Evolutionary conservation across 2,888 invertebrate species (phyloP).

Genomic region (Hydrotaea diabolus): DNA sequence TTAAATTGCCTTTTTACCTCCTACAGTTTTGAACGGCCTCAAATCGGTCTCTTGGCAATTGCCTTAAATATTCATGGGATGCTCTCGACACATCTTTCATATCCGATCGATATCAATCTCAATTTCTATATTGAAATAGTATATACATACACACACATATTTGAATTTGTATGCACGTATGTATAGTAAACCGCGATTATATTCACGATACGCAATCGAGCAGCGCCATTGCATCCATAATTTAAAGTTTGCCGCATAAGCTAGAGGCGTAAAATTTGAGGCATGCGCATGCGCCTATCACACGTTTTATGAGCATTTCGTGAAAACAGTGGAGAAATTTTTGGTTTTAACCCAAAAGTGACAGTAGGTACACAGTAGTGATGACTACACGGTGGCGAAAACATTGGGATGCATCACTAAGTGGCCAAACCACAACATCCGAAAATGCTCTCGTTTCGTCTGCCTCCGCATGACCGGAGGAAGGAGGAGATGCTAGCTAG

Average conservation of each 20-base stretch:
- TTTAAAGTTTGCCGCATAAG: neutral
- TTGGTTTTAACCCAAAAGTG: constrained; percentile 1
- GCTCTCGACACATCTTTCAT: no score
- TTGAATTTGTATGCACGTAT: no score
- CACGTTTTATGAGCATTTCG: constrained; percentile 5
- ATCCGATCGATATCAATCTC: no score
- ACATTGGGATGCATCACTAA: constrained; percentile 3
- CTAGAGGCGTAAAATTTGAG: neutral
- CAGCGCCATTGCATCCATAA: neutral
- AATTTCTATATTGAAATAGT: no score
- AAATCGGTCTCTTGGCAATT: no score
- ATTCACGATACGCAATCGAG: neutral
- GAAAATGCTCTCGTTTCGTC: constrained; percentile 26
- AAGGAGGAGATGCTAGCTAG: neutral
- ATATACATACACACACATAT: no score
- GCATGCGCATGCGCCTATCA: neutral
- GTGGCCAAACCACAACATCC: constrained; percentile 17
- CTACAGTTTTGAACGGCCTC: no score
- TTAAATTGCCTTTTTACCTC: no score
- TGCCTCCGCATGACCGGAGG: neutral
- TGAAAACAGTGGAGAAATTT: constrained; percentile 25
- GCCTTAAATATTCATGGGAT: no score
- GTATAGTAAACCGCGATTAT: neutral
- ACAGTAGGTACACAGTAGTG: neutral
- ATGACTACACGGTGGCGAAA: neutral